These are phyloP conservation scores for Chlorops oryzae DNA, from an alignment of 1,140 invertebrate species.

Conservation along the genomic window DNA sequence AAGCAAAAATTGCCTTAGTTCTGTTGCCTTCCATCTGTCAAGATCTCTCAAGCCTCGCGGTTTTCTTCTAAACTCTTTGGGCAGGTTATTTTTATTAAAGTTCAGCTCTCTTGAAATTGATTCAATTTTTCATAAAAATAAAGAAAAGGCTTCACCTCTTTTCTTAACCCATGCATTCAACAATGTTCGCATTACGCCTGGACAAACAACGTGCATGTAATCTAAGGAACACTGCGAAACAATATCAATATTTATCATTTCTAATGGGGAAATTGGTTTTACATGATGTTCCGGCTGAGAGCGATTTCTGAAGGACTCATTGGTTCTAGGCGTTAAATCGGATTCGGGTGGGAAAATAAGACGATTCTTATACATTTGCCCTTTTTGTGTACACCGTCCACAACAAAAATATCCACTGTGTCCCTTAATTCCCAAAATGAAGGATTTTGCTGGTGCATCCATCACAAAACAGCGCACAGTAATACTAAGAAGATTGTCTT, in stretches of 20 bases:
- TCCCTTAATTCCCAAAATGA: slow-evolving; percentile 16
- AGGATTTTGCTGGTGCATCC: slow-evolving; percentile 18
- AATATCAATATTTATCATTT: slow-evolving; percentile 19
- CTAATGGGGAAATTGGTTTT: slow-evolving; percentile 11
- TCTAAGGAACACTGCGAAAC: slow-evolving; percentile 12
- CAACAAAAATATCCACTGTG: slow-evolving; percentile 16
- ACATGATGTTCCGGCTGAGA: slow-evolving; percentile 19
- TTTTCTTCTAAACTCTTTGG: slow-evolving; percentile 17
- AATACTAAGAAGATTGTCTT: slow-evolving; percentile 10
- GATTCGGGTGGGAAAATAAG: slow-evolving; percentile 16
- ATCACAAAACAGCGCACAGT: slow-evolving; percentile 14
- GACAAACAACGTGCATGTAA: slow-evolving; percentile 22
- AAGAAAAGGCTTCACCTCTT: slow-evolving; percentile 12
- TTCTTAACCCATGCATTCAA: slow-evolving; percentile 18
- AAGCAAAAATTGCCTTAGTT: slow-evolving; percentile 20
- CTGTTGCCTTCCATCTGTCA: slow-evolving; percentile 23
- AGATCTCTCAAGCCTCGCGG: slow-evolving; percentile 18
- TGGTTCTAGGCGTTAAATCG: slow-evolving; percentile 7
- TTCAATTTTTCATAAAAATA: slow-evolving; percentile 15
- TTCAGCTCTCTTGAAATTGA: slow-evolving; percentile 13
- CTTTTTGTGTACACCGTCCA: slow-evolving; percentile 16
- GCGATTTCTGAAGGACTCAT: slow-evolving; percentile 13
- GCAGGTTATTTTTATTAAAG: slow-evolving; percentile 14
- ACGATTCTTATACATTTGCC: slow-evolving; percentile 14
- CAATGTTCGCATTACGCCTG: slow-evolving; percentile 17